Percentiles rank a stretch among this genome's conserved stretches.
phyloP scores from a whole-genome alignment of 1,140 invertebrate species.

The Dendroctonus valens region DNA sequence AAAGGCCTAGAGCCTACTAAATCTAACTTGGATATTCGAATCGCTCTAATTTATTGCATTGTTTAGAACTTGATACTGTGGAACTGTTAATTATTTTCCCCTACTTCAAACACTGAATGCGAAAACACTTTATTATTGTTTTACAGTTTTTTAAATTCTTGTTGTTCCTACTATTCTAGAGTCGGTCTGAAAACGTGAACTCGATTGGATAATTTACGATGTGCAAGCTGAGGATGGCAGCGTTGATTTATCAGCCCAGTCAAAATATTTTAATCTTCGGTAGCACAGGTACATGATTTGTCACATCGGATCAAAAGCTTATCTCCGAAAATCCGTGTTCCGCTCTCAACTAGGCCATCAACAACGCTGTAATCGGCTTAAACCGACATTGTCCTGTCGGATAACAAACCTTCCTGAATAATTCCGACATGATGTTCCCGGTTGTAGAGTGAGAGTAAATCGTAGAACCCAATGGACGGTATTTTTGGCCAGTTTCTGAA shows the following conservation, averaged over 20 bases:
- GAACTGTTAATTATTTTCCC: too few species aligned
- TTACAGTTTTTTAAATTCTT: too few species aligned
- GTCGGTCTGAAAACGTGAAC: too few species aligned
- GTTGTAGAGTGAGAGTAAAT: not conserved
- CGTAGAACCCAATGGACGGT: too few species aligned
- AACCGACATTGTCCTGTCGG: conserved; percentile 13
- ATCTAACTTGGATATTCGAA: conserved; percentile 7
- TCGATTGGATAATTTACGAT: not conserved
- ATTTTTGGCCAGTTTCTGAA: too few species aligned
- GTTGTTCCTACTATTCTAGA: too few species aligned
- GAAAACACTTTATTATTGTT: too few species aligned
- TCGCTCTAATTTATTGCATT: conserved; percentile 1
- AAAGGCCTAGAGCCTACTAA: not conserved
- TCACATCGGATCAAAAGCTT: conserved; percentile 25
- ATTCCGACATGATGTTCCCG: conserved; percentile 8
- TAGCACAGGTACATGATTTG: conserved; percentile 24
- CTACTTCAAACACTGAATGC: too few species aligned
- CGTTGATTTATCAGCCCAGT: not conserved
- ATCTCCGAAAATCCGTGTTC: conserved; percentile 26
- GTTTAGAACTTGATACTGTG: not conserved
- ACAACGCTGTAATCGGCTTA: conserved; percentile 26
- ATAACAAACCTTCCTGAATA: conserved; percentile 10
- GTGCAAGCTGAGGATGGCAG: conserved; percentile 3
- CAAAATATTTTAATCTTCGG: conserved; percentile 19
- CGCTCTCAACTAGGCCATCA: conserved; percentile 14